Evolutionary conservation across 2,113 vertebrate species (phyloP), one percentile per base, ranked within the genome.

Genomic region (Lepisosteus oculatus): DNA sequence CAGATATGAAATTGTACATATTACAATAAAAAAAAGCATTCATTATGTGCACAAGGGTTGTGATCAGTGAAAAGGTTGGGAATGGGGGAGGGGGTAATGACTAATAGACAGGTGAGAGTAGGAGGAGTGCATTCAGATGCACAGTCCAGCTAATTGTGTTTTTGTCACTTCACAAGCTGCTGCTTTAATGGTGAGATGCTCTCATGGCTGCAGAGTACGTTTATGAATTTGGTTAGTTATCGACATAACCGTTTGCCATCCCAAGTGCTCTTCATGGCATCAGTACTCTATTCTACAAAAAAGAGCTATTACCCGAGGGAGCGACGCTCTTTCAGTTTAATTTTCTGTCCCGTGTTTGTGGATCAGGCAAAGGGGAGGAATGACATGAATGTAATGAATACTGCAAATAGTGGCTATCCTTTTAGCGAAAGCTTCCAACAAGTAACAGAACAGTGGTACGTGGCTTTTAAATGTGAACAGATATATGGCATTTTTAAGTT

Each of bases 1-100:
- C 89, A 91, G 76, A 91, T 90, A 90, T 92, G 89, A 92, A 91
- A 91, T 86, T 86, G 73, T 92, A 91, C 89, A 91, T 89, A 74
- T 85, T 90, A 91, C 89, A 91, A 90, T 90, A 90, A 85, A 90
- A 90, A 85, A 84, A 86, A 91, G 87, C 88, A 90, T 88, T 88
- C 78, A 86, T 75, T 86, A 85, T 85, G 85, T 85, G 86, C 86
- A 85, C 84, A 88, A 80, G 84, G 79, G 69, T 81, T 81, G 45
- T 59, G 8, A 51, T 14, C 57, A 70, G 79, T 61, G 59, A 61
- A 61, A 71, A 75, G 74, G 81, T 73, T 42, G 77, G 82, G 83
- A 72, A 66, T 79, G 85, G 61, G 44, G 67, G 65, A 68, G 62
- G 55, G 29, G 14, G 45, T n/a, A 4, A 41, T 64, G 68, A 54